A percentile compares a stretch with the other conserved stretches of the same genome.
Conservation (phyloP, 2,113 vertebrate genomes). For the Zootoca vivipara region DNA sequence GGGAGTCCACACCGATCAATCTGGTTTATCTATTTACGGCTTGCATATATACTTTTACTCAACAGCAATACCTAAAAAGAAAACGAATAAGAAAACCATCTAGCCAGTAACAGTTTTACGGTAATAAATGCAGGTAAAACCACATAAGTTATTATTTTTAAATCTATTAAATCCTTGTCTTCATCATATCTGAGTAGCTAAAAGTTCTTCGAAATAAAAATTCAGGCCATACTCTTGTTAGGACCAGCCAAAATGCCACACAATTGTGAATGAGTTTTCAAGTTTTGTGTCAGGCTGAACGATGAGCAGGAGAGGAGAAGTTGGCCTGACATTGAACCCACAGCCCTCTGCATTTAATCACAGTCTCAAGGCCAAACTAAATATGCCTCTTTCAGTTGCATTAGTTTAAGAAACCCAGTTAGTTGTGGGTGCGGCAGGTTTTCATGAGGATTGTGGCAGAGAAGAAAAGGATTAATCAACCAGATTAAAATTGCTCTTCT, state of each 20-base stretch:
- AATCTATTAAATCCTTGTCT: neutral
- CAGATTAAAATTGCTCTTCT: neutral
- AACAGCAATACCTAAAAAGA: neutral
- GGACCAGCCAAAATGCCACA: neutral
- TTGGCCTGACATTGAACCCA: neutral
- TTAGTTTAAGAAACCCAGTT: neutral
- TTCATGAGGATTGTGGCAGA: too few species aligned
- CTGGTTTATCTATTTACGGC: neutral
- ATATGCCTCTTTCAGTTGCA: neutral
- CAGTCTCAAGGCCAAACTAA: neutral
- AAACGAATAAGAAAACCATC: neutral
- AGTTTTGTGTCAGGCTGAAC: neutral
- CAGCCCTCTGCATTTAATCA: neutral
- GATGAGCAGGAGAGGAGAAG: neutral
- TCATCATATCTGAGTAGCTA: neutral
- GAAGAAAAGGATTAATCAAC: neutral
- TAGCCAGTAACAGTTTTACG: neutral
- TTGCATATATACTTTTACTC: neutral
- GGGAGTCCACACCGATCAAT: neutral
- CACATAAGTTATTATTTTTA: neutral
- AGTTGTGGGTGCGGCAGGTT: neutral
- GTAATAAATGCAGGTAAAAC: neutral
- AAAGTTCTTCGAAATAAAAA: neutral
- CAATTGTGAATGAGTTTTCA: neutral
- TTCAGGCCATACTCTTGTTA: neutral